Evolutionary conservation across 2,888 invertebrate genomes (phyloP), one percentile per base, ranked within the genome.

Genomic region (Caenorhabditis drosophilae): DNA sequence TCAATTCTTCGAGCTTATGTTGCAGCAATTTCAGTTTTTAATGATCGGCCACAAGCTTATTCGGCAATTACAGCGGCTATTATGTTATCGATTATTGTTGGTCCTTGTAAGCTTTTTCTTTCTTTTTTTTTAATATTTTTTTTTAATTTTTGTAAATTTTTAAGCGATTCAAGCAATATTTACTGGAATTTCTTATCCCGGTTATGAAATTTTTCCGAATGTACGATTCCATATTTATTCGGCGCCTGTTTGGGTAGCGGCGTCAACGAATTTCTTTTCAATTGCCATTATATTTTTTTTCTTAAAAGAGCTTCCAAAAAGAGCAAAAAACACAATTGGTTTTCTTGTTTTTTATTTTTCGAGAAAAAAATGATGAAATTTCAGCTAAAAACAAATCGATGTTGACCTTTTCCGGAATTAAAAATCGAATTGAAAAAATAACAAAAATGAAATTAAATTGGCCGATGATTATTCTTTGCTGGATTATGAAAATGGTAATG

Each of bases 181-280:
- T 47, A 54, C 68, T 12, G 44, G 52, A 3, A 68, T 70, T 23
- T 20, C 23, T 1, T 73, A 73, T 35, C 70, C 70, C 2, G 73
- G 73, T 0, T 59, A 38, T 34, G 53, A 52, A 34, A 61, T 70
- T 18, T 15, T 68, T 11, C 61, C 53, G 34, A 60, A 61, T 22
- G 26, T 73, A 12, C 57, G 54, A 22, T 70, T 73, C 63, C 70
- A 73, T 45, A 55, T 75, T 15, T 75, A 63, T 51, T 67, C 69
- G 2, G 72, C 75, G 16, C 72, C 71, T 2, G 60, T 73, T n/a
- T 71, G 70, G 69, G 54, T 75, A 18, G 70, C 70, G 18, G 59
- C 68, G 6, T 34, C 35, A 11, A 70, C 68, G 25, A 75, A 72
- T 57, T 69, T 75, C 56, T 36, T 70, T 35, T 71, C 70, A 27